Conservation (phyloP, 2,797 vertebrate species). For the Argya squamiceps region DNA sequence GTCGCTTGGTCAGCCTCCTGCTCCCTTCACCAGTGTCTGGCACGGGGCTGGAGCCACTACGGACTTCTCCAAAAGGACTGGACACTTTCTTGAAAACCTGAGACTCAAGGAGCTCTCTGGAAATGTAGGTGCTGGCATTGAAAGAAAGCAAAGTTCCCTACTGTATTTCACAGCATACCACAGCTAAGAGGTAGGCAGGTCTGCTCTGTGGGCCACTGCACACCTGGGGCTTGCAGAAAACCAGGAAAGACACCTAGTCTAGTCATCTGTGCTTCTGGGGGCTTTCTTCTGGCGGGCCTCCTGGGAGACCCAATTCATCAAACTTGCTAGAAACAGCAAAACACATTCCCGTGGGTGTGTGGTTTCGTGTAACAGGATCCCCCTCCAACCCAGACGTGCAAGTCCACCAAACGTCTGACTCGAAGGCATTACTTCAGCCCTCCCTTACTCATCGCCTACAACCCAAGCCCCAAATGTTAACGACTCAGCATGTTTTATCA, state of each 20-base stretch:
- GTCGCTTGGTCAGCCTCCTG: not conserved
- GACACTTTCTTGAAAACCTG: not conserved
- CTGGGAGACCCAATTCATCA: slow-evolving; percentile 45
- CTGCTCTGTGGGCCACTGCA: not conserved
- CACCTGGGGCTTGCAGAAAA: not conserved
- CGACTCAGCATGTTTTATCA: slow-evolving; percentile 85
- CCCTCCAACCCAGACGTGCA: slow-evolving; percentile 21
- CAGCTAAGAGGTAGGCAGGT: not conserved
- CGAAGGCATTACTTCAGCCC: slow-evolving; percentile 33
- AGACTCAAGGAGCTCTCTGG: not conserved
- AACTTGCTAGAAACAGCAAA: slow-evolving; percentile 69
- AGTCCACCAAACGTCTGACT: slow-evolving; percentile 35
- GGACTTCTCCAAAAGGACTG: not conserved
- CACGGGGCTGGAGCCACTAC: not conserved
- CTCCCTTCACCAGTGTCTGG: not conserved
- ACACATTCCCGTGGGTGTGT: not conserved
- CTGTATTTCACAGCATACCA: not conserved
- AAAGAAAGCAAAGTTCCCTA: not conserved
- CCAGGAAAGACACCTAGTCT: slow-evolving; percentile 12
- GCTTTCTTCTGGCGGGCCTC: slow-evolving; percentile 59
- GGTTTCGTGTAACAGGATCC: slow-evolving; percentile 39
- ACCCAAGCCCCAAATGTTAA: slow-evolving; percentile 73
- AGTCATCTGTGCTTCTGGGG: slow-evolving; percentile 45
- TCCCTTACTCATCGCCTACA: slow-evolving; percentile 49
- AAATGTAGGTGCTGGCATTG: not conserved